Percentiles rank a stretch among this genome's conserved stretches.
phyloP scores from a whole-genome alignment of 2,113 vertebrate species.

The Sigmodon hispidus region DNA sequence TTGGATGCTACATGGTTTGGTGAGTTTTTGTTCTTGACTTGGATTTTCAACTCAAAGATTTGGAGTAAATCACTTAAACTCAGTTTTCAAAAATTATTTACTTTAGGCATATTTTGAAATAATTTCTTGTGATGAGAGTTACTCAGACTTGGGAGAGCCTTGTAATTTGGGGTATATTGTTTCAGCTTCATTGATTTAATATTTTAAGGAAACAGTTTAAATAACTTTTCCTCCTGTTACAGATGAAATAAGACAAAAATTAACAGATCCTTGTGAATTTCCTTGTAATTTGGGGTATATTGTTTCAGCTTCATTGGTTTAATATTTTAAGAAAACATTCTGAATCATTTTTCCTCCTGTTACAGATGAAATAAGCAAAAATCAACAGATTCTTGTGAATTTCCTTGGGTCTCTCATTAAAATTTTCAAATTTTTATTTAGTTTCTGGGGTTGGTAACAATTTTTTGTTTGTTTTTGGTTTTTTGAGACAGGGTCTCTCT shows the following conservation, averaged over 20 bases:
- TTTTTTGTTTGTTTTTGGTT: background rate
- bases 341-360: background rate
- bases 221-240: background rate
- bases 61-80: background rate
- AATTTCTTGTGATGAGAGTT: background rate
- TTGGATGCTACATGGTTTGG: background rate
- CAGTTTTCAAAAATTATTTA: conserved; percentile 6
- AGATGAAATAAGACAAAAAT: background rate
- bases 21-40: background rate
- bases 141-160: background rate
- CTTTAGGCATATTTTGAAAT: background rate
- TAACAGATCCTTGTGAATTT: background rate
- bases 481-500: background rate
- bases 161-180: conserved; percentile 36
- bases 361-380: background rate
- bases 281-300: background rate
- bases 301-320: background rate
- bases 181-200: background rate
- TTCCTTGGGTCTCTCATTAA: background rate
- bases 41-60: background rate
- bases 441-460: background rate
- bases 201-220: too few species aligned
- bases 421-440: background rate
- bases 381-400: background rate
- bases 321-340: background rate